Conservation (phyloP, 2,113 vertebrate genomes). For the Conger conger region DNA sequence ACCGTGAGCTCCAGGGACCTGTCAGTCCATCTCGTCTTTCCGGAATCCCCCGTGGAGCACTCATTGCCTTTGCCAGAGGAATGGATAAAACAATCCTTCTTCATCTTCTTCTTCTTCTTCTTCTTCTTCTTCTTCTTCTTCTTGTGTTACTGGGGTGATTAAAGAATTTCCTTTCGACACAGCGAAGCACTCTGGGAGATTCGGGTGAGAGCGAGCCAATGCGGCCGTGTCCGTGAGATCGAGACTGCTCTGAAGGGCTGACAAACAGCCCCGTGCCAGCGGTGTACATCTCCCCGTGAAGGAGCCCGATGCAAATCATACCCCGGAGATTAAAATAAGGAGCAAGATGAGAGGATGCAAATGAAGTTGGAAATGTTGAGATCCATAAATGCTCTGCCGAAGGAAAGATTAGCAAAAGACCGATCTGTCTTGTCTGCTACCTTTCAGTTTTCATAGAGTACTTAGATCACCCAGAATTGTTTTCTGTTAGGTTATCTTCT, state of each 20-base stretch:
- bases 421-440: slow-evolving; percentile 29
- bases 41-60: slow-evolving; percentile 18
- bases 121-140: slow-evolving; percentile 7
- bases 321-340: slow-evolving; percentile 22
- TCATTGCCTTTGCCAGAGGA: slow-evolving; percentile 20
- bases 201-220: neutral
- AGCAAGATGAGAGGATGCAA: slow-evolving; percentile 30
- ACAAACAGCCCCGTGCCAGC: neutral
- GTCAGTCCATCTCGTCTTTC: slow-evolving; percentile 12
- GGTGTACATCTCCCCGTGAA: slow-evolving; percentile 19
- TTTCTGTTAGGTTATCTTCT: neutral
- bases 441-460: slow-evolving; percentile 28
- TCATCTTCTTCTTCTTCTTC: neutral
- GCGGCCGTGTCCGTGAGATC: neutral
- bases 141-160: neutral
- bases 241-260: neutral
- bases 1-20: neutral
- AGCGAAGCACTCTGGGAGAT: neutral
- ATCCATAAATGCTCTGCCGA: slow-evolving; percentile 28
- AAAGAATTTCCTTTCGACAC: neutral
- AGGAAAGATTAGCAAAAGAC: slow-evolving; percentile 39
- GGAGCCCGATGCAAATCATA: slow-evolving; percentile 21
- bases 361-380: slow-evolving; percentile 27
- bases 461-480: slow-evolving; percentile 28
- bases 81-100: neutral